Base-by-base conservation (phyloP, 2,888 invertebrate species). In the Pinctada fucata region DNA sequence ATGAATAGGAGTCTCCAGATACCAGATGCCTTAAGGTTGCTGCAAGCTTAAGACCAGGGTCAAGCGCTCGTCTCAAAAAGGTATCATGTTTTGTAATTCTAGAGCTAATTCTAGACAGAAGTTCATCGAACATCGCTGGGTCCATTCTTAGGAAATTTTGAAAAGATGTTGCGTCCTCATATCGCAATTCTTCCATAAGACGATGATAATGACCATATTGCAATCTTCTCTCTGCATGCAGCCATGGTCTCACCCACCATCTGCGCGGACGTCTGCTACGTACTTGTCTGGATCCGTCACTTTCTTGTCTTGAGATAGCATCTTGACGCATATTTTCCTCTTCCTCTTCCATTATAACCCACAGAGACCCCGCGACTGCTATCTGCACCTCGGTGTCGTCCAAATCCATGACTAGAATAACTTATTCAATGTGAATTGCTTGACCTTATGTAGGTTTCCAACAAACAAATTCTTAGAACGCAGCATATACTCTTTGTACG, bases 111-210 rank as follows among this genome's bases (percentile, higher is more conserved):
- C 79, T 65, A 45, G 77, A 71, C 10, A 74, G 63, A 64, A 80
- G 63, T 58, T 80, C 77, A 69, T 80, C 75, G 52, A 80, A 80
- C 80, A 80, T 80, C 6, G 51, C 80, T n/a, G 78, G 78, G 10
- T 69, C 67, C 75, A 78, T 78, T 71, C 78, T 78, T 51, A 80
- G 10, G 45, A 67, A 81, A 52, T 76, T 81, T n/a, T 31, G 48
- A 58, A 75, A 81, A 63, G 75, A 78, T 10, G 31, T 47, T 6
- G 65, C 73, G 75, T 84, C 86, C 69, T 85, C 83, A 31, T 73
- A 80, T 31, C 84, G 73, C n/a, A 85, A 82, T 78, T 83, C 84
- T 5, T 74, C 77, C 82, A 85, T 72, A 52, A 78, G 67, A 51
- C 63, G 31, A 31, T 72, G 49, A 48, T 78, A 85, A 47, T 80